Conservation (phyloP, 2,797 vertebrate genomes). For the Helarctos malayanus region DNA sequence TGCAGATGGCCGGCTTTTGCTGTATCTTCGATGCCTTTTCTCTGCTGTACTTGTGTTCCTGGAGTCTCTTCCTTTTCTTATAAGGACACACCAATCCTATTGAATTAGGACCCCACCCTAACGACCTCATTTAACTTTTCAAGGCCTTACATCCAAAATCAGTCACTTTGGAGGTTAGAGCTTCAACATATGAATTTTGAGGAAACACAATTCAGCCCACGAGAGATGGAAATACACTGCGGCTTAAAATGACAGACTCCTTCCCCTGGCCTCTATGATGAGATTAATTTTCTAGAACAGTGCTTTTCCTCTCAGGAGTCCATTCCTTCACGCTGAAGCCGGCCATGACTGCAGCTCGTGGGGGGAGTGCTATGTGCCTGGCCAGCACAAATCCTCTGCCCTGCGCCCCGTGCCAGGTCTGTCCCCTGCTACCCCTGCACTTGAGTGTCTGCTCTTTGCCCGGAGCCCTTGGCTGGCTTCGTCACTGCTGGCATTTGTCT, state of each 20-base stretch:
- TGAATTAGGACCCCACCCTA: neutral
- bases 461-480: neutral
- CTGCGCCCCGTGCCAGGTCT: neutral
- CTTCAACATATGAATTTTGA: neutral
- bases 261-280: neutral
- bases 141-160: neutral
- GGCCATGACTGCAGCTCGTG: accelerated
- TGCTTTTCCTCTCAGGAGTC: neutral
- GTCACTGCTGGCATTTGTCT: neutral
- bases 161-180: neutral
- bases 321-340: neutral
- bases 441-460: neutral
- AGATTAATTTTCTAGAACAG: neutral
- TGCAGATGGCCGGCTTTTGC: neutral
- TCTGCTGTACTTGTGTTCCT: neutral
- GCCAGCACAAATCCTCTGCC: too few relatives aligned
- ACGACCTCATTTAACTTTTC: neutral
- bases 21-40: neutral
- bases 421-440: neutral
- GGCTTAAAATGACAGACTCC: neutral
- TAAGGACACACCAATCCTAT: neutral
- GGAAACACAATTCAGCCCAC: neutral
- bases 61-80: neutral
- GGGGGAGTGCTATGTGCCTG: too few relatives aligned
- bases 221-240: neutral